Conservation (phyloP, 2,888 invertebrate genomes). For the Cartodere bifasciata region DNA sequence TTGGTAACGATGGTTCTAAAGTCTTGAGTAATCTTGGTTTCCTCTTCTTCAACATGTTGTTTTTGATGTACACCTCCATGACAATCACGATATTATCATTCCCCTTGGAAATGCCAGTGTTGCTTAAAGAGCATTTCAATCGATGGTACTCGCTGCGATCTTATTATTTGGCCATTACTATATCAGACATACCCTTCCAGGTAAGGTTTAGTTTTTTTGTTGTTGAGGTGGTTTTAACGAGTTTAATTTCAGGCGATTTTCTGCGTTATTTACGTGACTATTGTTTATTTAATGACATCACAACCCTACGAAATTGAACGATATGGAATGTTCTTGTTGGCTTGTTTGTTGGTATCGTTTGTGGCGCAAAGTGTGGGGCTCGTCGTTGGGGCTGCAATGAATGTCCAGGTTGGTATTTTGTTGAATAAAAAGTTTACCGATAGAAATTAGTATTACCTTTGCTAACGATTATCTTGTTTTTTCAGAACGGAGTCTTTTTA, state of each 20-base stretch:
- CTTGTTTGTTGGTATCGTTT: constrained; percentile 82
- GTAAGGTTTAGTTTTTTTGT: constrained; percentile 37
- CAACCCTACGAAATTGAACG: constrained; percentile 76
- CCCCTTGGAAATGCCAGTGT: constrained; percentile 89
- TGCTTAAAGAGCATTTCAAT: constrained; percentile 90
- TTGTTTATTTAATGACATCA: constrained; percentile 89
- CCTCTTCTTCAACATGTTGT: constrained; percentile 96
- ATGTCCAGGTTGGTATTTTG: constrained; percentile 52
- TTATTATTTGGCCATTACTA: constrained; percentile 90
- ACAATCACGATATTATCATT: constrained; percentile 97
- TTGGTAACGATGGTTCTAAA: constrained; percentile 91
- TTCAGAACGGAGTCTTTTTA: constrained; percentile 86
- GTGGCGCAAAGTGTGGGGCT: constrained; percentile 93
- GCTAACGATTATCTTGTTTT: constrained; percentile 17
- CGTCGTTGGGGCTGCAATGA: constrained; percentile 92
- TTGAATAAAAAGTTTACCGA: neutral
- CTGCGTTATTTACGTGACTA: constrained; percentile 81
- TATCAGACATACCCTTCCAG: constrained; percentile 97
- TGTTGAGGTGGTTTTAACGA: constrained; percentile 1
- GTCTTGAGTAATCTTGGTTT: constrained; percentile 93
- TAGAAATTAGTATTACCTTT: neutral
- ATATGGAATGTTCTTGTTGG: constrained; percentile 78
- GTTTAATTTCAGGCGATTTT: constrained; percentile 67
- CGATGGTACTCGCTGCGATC: constrained; percentile 93
- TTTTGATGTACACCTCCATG: constrained; percentile 99